Conservation (phyloP, 2,113 vertebrate genomes). For the Mustelus asterias region DNA sequence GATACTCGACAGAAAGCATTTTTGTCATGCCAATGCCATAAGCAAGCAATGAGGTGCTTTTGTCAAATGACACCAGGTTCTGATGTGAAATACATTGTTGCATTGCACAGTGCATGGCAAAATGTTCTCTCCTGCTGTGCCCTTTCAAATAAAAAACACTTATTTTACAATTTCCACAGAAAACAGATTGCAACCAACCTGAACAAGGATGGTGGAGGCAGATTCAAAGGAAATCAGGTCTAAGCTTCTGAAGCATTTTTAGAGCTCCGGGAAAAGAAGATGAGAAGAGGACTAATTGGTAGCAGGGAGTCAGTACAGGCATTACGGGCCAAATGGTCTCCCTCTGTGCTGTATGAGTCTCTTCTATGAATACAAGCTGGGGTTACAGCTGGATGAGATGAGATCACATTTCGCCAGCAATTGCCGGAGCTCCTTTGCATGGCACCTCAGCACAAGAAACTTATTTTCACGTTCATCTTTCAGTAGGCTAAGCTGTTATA, state of each 20-base stretch:
- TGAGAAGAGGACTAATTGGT: background rate
- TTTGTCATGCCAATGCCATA: background rate
- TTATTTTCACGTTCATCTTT: conserved; percentile 18
- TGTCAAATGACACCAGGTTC: background rate
- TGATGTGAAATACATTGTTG: background rate
- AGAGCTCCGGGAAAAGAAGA: background rate
- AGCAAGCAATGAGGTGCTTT: background rate
- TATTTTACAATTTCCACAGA: background rate
- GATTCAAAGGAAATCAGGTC: background rate
- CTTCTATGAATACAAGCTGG: background rate
- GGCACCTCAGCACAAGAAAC: background rate
- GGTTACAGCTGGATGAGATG: background rate
- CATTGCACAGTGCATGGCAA: background rate
- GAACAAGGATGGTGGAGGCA: background rate
- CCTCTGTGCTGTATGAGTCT: background rate
- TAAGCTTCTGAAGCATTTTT: background rate
- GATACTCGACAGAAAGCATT: background rate
- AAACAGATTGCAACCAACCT: background rate
- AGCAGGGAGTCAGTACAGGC: background rate
- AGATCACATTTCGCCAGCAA: background rate
- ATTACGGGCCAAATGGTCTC: background rate
- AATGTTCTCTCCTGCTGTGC: background rate
- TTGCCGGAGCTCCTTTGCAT: background rate
- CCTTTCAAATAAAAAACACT: background rate
- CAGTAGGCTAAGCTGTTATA: background rate